Base-by-base conservation (phyloP, 2,888 invertebrate species). In the Troides aeacus region DNA sequence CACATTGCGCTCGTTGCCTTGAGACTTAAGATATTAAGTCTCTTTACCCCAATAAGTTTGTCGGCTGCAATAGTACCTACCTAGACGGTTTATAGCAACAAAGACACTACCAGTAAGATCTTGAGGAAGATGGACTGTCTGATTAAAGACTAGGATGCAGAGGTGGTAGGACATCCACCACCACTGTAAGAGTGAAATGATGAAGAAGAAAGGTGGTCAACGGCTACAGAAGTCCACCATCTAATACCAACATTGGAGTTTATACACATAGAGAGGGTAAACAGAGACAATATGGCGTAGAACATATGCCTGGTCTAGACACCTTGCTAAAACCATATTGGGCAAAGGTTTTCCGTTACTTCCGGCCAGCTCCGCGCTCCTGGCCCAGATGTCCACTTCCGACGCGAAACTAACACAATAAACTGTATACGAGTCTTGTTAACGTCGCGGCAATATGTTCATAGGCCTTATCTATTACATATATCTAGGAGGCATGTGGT, bases 381-480 rank as follows among this genome's bases (percentile, higher is more conserved):
- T 42, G 36, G 24, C 39, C 68, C 65, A 69, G 53, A 63, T 72
- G 69, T 59, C 59, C 60, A 64, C 39, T 59, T 50, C 53, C 30
- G 61, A 23, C 36, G 24, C 42, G 62, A 30, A 62, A 42, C 65
- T 64, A 76, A 78, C 77, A 79, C 80, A 79, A 77, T 70, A 76
- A 75, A 76, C 78, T 74, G 64, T 74, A 8, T 66, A 68, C n/a
- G 39, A 36, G 24, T 76, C 76, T 79, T 76, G 74, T 77, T 78
- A 83, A 81, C 81, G 80, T 81, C 79, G 78, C 79, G 82, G 77
- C 79, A 83, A 76, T 81, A 86, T 84, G 82, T 79, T 82, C 74
- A 77, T 66, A 74, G 64, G 70, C 64, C 66, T 78, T 78, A 77
- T 78, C 76, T 75, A 63, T 63, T 53, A 69, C 58, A 24, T 66